Percentiles rank a stretch among this genome's conserved stretches.
Conservation (phyloP, 1,140 invertebrate genomes). For the Rhagoletis zephyria region DNA sequence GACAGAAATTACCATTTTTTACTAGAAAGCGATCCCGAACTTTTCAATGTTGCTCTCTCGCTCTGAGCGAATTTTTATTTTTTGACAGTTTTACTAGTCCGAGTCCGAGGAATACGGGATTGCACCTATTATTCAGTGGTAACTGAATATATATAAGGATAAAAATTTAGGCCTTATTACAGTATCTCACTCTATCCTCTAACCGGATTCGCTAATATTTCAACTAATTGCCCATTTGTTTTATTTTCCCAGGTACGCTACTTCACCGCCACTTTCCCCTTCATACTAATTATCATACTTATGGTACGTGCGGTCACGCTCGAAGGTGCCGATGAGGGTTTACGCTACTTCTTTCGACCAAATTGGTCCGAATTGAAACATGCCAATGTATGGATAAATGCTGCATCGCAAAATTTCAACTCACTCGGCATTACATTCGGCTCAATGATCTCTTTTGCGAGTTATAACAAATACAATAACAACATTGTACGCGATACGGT, state of each 20-base stretch:
- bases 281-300: slow-evolving; percentile 86
- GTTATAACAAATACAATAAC: slow-evolving; percentile 93
- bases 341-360: slow-evolving; percentile 90
- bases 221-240: background rate
- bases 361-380: slow-evolving; percentile 87
- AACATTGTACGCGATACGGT: slow-evolving; percentile 89
- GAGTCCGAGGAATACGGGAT: too few relatives aligned
- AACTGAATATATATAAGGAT: too few relatives aligned
- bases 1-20: too few relatives aligned
- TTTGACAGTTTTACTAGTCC: too few relatives aligned
- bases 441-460: slow-evolving; percentile 94
- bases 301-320: slow-evolving; percentile 85
- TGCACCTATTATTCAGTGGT: too few relatives aligned
- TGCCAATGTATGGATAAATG: slow-evolving; percentile 90
- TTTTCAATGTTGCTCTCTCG: too few relatives aligned
- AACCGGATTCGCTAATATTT: too few relatives aligned
- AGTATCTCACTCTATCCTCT: too few relatives aligned
- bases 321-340: slow-evolving; percentile 84
- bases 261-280: slow-evolving; percentile 89
- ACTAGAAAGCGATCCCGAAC: too few relatives aligned
- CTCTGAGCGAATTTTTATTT: too few relatives aligned
- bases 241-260: slow-evolving; percentile 78
- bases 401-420: slow-evolving; percentile 93
- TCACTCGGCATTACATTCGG: slow-evolving; percentile 93
- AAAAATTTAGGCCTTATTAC: too few relatives aligned